phyloP scores from a whole-genome alignment of 2,888 invertebrate genomes.

The Torymus texanus region DNA sequence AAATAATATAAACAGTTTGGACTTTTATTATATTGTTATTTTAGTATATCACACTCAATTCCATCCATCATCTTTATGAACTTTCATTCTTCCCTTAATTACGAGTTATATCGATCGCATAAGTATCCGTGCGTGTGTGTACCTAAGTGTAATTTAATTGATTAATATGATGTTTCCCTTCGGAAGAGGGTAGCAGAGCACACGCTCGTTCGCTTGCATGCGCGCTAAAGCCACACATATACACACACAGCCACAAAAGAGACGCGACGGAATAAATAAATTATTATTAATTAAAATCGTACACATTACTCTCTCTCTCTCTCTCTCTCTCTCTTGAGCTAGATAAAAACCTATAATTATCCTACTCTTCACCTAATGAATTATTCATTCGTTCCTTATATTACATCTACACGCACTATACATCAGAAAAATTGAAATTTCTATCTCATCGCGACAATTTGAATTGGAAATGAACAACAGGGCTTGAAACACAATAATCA shows the following conservation, averaged over 20 bases:
- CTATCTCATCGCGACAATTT: neutral
- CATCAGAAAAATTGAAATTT: slow-evolving; percentile 1
- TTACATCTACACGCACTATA: neutral
- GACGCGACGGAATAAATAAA: neutral
- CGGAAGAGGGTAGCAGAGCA: neutral
- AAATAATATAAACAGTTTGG: neutral
- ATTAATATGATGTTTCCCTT: slow-evolving; percentile 14
- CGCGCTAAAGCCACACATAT: too few species aligned
- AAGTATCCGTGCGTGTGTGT: slow-evolving; percentile 15
- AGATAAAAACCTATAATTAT: too few species aligned
- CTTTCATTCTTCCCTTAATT: slow-evolving; percentile 20
- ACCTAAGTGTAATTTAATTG: slow-evolving; percentile 21
- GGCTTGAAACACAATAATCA: too few species aligned
- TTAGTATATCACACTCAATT: too few species aligned
- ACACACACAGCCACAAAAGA: too few species aligned
- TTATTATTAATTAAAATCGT: slow-evolving; percentile 26
- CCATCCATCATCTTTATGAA: slow-evolving; percentile 14
- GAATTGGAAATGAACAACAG: neutral
- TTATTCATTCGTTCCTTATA: too few species aligned
- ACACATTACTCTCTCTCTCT: neutral
- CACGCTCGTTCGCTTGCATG: too few species aligned
- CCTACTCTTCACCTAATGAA: too few species aligned
- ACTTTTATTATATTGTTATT: neutral
- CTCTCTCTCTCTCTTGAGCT: too few species aligned
- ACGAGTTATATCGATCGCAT: slow-evolving; percentile 25